Conservation (phyloP, 1,140 invertebrate genomes). For the Temnothorax nylanderi region DNA sequence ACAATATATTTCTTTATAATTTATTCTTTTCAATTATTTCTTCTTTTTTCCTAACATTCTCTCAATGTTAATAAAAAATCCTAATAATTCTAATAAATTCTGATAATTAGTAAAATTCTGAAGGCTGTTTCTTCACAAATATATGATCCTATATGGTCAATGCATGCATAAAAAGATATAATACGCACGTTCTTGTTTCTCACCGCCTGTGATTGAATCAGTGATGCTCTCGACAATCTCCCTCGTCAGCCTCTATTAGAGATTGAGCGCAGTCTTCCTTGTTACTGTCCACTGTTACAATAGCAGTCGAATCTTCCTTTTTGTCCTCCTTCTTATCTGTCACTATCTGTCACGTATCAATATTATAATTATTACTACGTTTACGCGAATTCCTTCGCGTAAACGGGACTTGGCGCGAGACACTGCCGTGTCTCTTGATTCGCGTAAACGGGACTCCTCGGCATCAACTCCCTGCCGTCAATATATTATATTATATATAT, state of each 20-base stretch:
- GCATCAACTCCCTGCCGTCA: too few species aligned
- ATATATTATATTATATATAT: too few species aligned
- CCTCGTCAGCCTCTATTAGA: slow-evolving; percentile 92
- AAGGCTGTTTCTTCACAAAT: background rate
- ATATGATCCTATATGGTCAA: slow-evolving; percentile 28
- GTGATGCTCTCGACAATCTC: slow-evolving; percentile 96
- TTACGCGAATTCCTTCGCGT: too few species aligned
- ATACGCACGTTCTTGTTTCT: slow-evolving; percentile 91
- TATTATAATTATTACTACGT: too few species aligned
- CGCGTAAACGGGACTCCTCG: too few species aligned
- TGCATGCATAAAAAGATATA: slow-evolving; percentile 26
- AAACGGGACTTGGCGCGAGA: too few species aligned
- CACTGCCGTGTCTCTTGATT: too few species aligned
- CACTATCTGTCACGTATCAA: too few species aligned
- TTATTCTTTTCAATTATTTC: background rate
- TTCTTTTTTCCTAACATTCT: background rate
- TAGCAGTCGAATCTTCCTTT: slow-evolving; percentile 75
- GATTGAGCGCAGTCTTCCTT: slow-evolving; percentile 84
- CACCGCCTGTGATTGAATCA: slow-evolving; percentile 92
- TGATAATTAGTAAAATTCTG: background rate
- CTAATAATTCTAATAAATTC: background rate
- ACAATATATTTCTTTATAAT: background rate
- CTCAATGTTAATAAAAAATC: too few species aligned
- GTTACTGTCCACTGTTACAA: slow-evolving; percentile 83
- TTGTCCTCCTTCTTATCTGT: slow-evolving; percentile 77